Percentiles rank a stretch among this genome's conserved stretches.
Evolutionary conservation across 2,797 vertebrate species (phyloP).

Genomic region (Intellagama lesueurii): DNA sequence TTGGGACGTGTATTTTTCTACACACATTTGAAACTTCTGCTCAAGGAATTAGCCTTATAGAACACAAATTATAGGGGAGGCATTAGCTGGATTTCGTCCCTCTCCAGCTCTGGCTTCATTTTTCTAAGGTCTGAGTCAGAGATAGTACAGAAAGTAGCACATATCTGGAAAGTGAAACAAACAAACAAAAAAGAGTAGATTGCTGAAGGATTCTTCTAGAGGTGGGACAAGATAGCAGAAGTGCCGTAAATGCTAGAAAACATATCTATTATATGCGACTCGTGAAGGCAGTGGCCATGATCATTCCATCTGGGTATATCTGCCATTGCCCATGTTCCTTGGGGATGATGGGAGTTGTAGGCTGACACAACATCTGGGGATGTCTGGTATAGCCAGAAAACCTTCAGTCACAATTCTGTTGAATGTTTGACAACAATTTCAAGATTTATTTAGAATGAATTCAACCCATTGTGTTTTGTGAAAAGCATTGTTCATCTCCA

Average conservation of each 20-base stretch:
- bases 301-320: background rate
- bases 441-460: background rate
- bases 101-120: background rate
- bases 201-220: too few relatives aligned
- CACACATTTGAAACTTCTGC: background rate
- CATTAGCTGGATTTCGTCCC: background rate
- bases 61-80: background rate
- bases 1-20: background rate
- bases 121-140: background rate
- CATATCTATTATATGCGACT: background rate
- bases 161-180: background rate
- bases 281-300: background rate
- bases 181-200: background rate
- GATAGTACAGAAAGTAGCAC: background rate
- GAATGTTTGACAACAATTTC: background rate
- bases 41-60: background rate
- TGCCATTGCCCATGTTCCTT: background rate
- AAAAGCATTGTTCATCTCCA: background rate
- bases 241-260: background rate
- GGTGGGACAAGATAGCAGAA: too few relatives aligned
- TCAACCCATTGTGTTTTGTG: background rate
- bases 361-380: background rate
- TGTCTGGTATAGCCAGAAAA: background rate
- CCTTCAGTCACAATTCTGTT: background rate
- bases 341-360: background rate